Conservation (phyloP, 1,140 invertebrate genomes). For the Pogonomyrmex barbatus region DNA sequence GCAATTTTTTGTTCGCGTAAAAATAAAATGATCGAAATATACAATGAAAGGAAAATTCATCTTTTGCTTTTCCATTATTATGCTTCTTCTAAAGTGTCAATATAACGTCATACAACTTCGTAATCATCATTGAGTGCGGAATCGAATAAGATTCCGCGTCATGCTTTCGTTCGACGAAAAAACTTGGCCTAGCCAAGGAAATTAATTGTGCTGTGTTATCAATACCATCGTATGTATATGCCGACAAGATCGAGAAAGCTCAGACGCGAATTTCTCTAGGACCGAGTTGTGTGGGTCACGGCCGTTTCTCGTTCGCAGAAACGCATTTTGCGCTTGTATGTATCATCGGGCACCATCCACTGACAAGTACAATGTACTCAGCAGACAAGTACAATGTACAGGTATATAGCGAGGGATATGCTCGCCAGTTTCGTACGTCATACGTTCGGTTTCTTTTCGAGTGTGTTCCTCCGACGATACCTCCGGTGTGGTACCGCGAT, state of each 20-base stretch:
- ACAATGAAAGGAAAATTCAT: not conserved
- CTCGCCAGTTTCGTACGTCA: constrained; percentile 22
- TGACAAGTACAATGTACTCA: not conserved
- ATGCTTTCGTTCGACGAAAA: not conserved
- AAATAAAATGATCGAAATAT: not conserved
- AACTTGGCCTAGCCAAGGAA: not conserved
- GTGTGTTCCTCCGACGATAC: constrained; percentile 36
- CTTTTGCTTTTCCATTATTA: not conserved
- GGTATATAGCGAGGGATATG: not conserved
- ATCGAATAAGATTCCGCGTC: not conserved
- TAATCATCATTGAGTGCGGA: not conserved
- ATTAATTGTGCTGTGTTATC: not conserved
- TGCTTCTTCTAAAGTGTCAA: not conserved
- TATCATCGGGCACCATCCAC: not conserved
- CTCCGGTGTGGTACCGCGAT: constrained; percentile 60
- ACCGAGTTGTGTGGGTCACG: constrained; percentile 72
- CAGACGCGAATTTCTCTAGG: constrained; percentile 75
- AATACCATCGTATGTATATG: not conserved
- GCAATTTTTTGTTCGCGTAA: not conserved
- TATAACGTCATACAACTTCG: not conserved
- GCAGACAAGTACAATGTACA: not conserved
- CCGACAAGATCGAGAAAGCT: constrained; percentile 37
- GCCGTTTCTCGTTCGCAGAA: constrained; percentile 46
- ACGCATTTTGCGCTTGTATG: not conserved
- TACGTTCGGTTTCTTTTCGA: constrained; percentile 20